Percentiles rank a stretch among this genome's conserved stretches.
These are phyloP conservation scores for Passer domesticus DNA, from an alignment of 2,113 vertebrate genomes.

Conservation along the genomic window DNA sequence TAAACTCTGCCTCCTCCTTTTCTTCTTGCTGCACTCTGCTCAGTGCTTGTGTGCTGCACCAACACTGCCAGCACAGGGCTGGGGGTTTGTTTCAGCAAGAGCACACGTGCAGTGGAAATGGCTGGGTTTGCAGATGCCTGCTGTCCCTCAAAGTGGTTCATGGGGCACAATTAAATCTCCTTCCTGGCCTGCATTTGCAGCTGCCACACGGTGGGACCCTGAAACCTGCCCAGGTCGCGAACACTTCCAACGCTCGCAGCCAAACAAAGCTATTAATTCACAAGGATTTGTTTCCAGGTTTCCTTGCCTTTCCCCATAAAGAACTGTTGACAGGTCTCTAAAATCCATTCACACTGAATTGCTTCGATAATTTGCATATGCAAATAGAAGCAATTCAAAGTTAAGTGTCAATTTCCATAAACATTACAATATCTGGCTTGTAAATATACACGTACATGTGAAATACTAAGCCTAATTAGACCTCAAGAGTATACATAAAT, in stretches of 20 bases:
- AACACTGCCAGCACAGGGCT: accelerated
- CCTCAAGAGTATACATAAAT: slow-evolving; percentile 56
- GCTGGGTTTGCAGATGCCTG: not conserved
- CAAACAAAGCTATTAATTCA: not conserved
- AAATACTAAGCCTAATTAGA: slow-evolving; percentile 62
- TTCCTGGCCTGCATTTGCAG: not conserved
- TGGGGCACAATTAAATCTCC: not conserved
- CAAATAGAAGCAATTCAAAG: slow-evolving; percentile 63
- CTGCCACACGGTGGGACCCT: accelerated
- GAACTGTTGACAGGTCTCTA: slow-evolving; percentile 22
- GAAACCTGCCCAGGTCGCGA: not conserved
- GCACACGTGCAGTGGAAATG: not conserved
- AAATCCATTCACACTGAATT: slow-evolving; percentile 23
- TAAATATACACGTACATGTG: slow-evolving; percentile 1
- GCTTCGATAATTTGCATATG: slow-evolving; percentile 53
- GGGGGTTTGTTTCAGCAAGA: not conserved
- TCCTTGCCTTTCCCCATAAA: not conserved
- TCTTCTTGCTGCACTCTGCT: accelerated
- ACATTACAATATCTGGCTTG: slow-evolving; percentile 45
- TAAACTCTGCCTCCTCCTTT: not conserved
- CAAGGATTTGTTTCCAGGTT: not conserved
- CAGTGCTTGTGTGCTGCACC: accelerated
- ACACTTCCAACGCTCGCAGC: not conserved
- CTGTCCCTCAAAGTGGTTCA: not conserved
- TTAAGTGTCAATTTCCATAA: slow-evolving; percentile 70